Base-by-base conservation (phyloP, 2,888 invertebrate species). In the Mesopsocus fuscifrons region DNA sequence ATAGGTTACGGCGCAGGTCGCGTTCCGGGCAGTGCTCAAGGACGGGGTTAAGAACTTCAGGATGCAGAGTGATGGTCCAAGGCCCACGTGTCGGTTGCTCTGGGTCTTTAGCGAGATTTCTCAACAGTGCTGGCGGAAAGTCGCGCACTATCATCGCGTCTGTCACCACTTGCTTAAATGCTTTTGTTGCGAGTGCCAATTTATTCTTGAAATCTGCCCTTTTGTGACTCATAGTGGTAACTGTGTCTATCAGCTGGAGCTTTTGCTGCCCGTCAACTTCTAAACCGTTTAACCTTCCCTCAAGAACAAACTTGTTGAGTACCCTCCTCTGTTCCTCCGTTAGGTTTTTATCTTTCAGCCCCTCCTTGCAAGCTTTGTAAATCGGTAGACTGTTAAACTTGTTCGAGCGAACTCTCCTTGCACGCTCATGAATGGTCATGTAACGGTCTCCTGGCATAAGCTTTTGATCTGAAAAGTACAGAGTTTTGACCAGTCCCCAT, bases 11-110 rank as follows among this genome's bases (percentile, higher is more conserved):
- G 23, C 94, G 68, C 32, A 80, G 58, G 30, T 69, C 64, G 47
- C 83, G 67, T 55, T 82, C 77, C 0, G 84, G 77, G 57, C 94
- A 94, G 59, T 85, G 74, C 58, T 87, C 78, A 63, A 94, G 67
- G 57, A 91, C 84, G 3, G 72, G 70, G 45, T 72, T 64, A 50
- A 77, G 77, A 38, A 85, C 66, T 48, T 74, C 67, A 1, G 80
- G 77, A 43, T 81, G 71, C n/a, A 89, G 63, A 0, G 77, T 79
- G 1, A 85, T 65, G 49, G 68, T 74, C 91, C 91, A 92, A 0
- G 92, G 91, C 0, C 89, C 91, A 51, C 71, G 66, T 1, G 59
- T 54, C 1, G 66, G 66, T 43, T 76, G 67, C 13, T 60, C 63
- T 31, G 70, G 63, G 48, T 61, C 57, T 16, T 48, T 47, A 4